Evolutionary conservation across 2,888 invertebrate genomes (phyloP).

Genomic region (Catocala fraxini): DNA sequence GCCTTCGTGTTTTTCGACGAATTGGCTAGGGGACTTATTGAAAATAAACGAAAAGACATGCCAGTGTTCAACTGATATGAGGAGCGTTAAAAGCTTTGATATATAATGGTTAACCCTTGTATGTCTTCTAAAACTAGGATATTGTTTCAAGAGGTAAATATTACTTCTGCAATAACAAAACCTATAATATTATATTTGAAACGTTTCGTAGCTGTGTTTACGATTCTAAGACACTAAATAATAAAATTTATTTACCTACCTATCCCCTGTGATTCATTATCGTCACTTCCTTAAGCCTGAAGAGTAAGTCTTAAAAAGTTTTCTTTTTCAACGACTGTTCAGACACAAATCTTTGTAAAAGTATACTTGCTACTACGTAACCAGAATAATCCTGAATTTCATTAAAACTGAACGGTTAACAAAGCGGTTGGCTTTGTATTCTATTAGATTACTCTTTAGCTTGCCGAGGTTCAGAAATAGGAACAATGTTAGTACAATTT

Average conservation of each 20-base stretch:
- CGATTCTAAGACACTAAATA: neutral
- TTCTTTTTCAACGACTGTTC: neutral
- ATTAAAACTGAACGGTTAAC: constrained; percentile 4
- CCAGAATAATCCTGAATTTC: constrained; percentile 9
- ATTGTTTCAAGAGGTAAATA: too few relatives aligned
- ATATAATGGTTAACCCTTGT: too few relatives aligned
- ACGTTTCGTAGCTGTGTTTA: neutral
- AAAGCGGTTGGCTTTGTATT: constrained; percentile 4
- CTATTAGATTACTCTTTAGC: constrained; percentile 4
- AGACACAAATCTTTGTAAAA: constrained; percentile 6
- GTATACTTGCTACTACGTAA: neutral
- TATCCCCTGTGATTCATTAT: constrained; percentile 23
- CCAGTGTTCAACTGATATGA: too few relatives aligned
- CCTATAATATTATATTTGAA: neutral
- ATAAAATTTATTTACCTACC: constrained; percentile 3
- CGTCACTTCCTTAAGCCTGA: constrained; percentile 22
- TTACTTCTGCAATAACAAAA: too few relatives aligned
- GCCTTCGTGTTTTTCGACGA: too few relatives aligned
- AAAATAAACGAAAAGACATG: too few relatives aligned
- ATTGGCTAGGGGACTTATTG: too few relatives aligned
- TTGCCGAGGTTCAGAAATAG: neutral
- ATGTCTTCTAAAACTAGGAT: too few relatives aligned
- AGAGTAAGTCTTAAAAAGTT: neutral
- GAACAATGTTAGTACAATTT: neutral
- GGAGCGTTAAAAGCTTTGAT: too few relatives aligned